Evolutionary conservation across 2,888 invertebrate genomes (phyloP).

Genomic region (Acanthoscelides obtectus): DNA sequence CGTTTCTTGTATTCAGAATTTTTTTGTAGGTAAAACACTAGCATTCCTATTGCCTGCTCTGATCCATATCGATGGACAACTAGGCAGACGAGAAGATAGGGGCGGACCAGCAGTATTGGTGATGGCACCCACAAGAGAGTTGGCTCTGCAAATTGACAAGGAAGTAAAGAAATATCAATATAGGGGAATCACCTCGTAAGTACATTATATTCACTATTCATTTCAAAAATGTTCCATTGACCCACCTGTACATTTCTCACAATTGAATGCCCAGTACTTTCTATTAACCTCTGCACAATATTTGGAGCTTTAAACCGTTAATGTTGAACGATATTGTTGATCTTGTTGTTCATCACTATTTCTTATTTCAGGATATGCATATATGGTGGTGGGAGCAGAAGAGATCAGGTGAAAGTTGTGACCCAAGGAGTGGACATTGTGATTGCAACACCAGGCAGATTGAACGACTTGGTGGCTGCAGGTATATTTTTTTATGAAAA

Average conservation of each 20-base stretch:
- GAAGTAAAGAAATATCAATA: conserved; percentile 89
- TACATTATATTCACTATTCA: conserved; percentile 15
- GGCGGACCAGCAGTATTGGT: conserved; percentile 82
- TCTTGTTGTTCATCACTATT: neutral
- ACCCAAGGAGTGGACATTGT: conserved; percentile 86
- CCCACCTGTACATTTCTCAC: neutral
- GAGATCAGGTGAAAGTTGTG: conserved; percentile 71
- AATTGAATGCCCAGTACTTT: neutral
- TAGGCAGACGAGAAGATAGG: conserved; percentile 64
- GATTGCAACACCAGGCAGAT: conserved; percentile 90
- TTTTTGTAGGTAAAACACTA: conserved; percentile 70
- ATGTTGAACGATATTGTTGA: neutral
- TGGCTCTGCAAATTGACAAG: conserved; percentile 88
- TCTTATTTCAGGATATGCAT: conserved; percentile 65
- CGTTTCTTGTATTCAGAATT: no score
- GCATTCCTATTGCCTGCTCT: conserved; percentile 90
- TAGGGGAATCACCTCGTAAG: conserved; percentile 76
- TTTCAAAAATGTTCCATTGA: neutral
- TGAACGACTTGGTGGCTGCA: conserved; percentile 81
- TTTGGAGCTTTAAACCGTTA: neutral
- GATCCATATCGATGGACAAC: conserved; percentile 87
- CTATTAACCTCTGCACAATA: neutral
- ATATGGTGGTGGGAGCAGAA: conserved; percentile 85
- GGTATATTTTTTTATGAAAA: conserved; percentile 34
- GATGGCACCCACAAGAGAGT: conserved; percentile 88